Evolutionary conservation across 92 coral and sea anemone species (phyloP).

Genomic region (Chrysogorgia sp.): DNA sequence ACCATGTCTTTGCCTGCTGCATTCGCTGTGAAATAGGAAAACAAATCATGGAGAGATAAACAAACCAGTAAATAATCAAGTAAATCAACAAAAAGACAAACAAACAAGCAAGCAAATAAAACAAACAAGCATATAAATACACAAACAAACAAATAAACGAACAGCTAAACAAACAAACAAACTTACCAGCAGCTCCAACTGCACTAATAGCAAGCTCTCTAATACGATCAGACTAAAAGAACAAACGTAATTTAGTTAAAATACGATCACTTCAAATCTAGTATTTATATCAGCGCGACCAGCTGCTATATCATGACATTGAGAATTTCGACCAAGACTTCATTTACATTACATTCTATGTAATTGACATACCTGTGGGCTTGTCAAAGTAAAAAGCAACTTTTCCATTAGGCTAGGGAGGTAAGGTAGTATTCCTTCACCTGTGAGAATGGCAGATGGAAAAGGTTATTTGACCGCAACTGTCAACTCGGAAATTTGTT

Average conservation of each 20-base stretch:
- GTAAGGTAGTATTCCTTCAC: slow-evolving; percentile 89
- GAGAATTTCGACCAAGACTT: too few relatives aligned
- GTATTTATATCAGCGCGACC: too few relatives aligned
- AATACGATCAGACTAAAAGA: slow-evolving; percentile 69
- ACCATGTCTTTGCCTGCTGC: slow-evolving; percentile 91
- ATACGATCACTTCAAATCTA: not conserved
- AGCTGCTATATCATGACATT: too few relatives aligned
- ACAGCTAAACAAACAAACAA: not conserved
- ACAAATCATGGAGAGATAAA: not conserved
- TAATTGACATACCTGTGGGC: slow-evolving; percentile 67
- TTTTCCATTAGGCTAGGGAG: slow-evolving; percentile 84
- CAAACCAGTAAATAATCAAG: too few relatives aligned
- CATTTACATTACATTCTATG: not conserved
- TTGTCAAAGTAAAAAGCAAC: slow-evolving; percentile 72
- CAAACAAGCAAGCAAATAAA: not conserved
- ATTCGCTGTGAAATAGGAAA: slow-evolving; percentile 64
- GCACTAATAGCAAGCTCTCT: slow-evolving; percentile 96
- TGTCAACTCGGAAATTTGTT: too few relatives aligned
- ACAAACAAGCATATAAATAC: too few relatives aligned
- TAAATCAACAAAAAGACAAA: too few relatives aligned
- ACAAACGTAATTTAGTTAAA: not conserved
- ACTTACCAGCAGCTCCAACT: slow-evolving; percentile 90
- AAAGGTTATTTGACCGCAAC: not conserved
- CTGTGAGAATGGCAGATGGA: slow-evolving; percentile 41
- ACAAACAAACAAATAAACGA: not conserved